These are phyloP conservation scores for Tiliqua scincoides DNA, from an alignment of 2,113 vertebrate species.

Conservation along the genomic window DNA sequence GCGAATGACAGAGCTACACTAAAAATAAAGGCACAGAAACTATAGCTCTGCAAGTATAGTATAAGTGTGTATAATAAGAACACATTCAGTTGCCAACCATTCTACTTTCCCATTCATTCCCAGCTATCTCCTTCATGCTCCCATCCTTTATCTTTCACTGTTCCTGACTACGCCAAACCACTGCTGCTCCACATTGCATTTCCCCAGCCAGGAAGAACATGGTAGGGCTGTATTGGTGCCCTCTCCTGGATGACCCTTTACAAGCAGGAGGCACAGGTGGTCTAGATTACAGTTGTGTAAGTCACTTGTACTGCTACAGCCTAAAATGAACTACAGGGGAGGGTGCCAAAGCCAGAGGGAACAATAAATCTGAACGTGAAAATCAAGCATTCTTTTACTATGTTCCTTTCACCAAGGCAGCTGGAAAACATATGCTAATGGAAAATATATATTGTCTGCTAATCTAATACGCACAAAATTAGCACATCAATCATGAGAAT, in stretches of 20 bases:
- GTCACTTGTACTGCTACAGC: background rate
- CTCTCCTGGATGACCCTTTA: background rate
- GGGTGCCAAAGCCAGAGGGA: background rate
- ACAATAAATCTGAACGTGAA: constrained; percentile 15
- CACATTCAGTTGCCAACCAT: background rate
- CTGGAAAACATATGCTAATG: constrained; percentile 65
- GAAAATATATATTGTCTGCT: constrained; percentile 68
- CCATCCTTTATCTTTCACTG: background rate
- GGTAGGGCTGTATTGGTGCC: background rate
- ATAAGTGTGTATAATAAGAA: too few relatives aligned
- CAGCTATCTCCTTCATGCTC: background rate
- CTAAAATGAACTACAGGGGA: background rate
- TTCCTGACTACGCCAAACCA: background rate
- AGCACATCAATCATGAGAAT: constrained; percentile 73
- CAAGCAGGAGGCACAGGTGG: background rate
- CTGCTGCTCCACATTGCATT: background rate
- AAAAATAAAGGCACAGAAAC: background rate
- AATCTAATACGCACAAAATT: constrained; percentile 72
- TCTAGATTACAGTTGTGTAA: background rate
- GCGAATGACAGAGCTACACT: background rate
- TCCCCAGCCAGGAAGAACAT: background rate
- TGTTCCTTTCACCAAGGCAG: constrained; percentile 60
- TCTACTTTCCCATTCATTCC: background rate
- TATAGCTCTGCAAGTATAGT: background rate
- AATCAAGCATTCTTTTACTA: constrained; percentile 35